These are phyloP conservation scores for Rhabdomys dilectus DNA, from an alignment of 2,113 vertebrate species.

Conservation along the genomic window DNA sequence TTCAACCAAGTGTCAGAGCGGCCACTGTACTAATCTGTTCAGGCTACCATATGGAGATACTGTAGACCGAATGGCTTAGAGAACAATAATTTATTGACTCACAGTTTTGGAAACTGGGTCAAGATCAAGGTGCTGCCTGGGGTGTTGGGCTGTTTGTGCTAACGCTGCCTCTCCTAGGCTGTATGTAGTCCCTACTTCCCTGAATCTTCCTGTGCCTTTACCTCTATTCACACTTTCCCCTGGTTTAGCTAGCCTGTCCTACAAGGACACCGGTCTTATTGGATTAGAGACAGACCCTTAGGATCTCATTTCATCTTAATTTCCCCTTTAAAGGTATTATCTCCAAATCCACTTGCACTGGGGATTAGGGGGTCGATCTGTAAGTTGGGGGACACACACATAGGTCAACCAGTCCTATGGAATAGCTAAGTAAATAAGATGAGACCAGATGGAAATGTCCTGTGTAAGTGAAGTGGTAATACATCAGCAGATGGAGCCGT, in stretches of 20 bases:
- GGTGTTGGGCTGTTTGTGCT: background rate
- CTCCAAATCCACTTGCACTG: background rate
- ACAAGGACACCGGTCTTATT: background rate
- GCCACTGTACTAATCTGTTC: background rate
- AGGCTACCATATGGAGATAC: background rate
- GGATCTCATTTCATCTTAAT: background rate
- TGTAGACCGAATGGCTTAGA: background rate
- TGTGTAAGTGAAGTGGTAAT: constrained; percentile 66
- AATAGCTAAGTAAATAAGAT: background rate
- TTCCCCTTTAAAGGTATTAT: background rate
- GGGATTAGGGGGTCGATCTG: background rate
- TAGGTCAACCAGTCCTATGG: background rate
- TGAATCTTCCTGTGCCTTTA: background rate
- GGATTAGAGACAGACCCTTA: background rate
- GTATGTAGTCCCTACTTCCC: background rate
- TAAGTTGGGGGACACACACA: background rate
- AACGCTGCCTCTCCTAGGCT: background rate
- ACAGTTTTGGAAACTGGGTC: background rate
- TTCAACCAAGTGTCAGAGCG: background rate
- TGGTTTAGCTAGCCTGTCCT: background rate
- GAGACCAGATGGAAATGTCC: constrained; percentile 64
- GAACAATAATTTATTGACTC: background rate
- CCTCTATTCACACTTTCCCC: background rate
- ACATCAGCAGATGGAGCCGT: background rate
- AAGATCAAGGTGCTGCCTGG: background rate